These are phyloP conservation scores for Lichenostomus cassidix DNA, from an alignment of 2,113 vertebrate species.

Conservation along the genomic window DNA sequence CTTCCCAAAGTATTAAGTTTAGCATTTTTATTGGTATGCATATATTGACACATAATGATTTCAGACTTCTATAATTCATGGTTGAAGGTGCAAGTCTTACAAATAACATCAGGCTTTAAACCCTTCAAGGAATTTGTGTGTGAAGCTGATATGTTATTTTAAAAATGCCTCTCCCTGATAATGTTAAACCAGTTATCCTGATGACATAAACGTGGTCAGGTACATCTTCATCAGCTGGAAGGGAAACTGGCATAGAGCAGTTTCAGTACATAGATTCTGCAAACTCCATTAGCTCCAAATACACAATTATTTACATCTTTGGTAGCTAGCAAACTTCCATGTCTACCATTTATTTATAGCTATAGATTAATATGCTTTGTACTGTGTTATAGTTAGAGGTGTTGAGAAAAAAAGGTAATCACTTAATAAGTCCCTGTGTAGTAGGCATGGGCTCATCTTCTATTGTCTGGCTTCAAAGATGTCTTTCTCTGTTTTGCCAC, in stretches of 20 bases:
- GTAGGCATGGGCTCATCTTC: background rate
- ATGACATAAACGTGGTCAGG: background rate
- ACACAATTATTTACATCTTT: background rate
- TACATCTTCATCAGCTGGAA: background rate
- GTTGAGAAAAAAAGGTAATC: background rate
- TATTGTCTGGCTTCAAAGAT: background rate
- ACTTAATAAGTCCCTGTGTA: background rate
- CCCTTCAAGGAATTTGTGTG: background rate
- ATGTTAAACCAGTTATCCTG: background rate
- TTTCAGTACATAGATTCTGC: background rate
- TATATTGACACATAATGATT: background rate
- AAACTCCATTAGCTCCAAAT: background rate
- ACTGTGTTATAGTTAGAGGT: background rate
- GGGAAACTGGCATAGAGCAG: background rate
- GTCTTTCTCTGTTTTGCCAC: background rate
- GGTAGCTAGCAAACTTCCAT: background rate
- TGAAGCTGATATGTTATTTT: background rate
- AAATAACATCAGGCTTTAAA: background rate
- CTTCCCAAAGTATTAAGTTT: background rate
- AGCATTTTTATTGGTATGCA: background rate
- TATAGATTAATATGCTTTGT: background rate
- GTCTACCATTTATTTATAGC: background rate
- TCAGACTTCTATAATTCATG: background rate
- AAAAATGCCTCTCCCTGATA: background rate
- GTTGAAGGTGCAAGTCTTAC: background rate